Evolutionary conservation across 1,140 invertebrate species (phyloP).

Genomic region (Pogonus chalceus): DNA sequence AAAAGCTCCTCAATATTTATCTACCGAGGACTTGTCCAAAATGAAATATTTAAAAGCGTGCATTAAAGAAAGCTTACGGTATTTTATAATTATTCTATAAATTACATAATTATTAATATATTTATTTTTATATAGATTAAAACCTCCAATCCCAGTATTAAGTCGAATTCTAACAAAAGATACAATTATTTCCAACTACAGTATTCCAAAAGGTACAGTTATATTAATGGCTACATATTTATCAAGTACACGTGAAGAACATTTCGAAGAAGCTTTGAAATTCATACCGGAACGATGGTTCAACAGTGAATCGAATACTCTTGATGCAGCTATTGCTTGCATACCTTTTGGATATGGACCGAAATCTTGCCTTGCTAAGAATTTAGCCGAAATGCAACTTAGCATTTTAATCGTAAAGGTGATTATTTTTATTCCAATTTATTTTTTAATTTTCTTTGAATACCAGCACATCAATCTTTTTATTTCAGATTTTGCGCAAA

Average conservation of each 20-base stretch:
- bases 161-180: constrained; percentile 53
- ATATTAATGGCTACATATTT: constrained; percentile 63
- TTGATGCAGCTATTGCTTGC: constrained; percentile 40
- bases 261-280: constrained; percentile 56
- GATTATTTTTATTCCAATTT: constrained; percentile 13
- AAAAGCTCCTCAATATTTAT: constrained; percentile 29
- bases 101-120: background rate
- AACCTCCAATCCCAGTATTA: constrained; percentile 50
- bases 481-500: constrained; percentile 43
- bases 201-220: constrained; percentile 25
- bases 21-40: constrained; percentile 33
- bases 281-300: constrained; percentile 66
- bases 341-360: constrained; percentile 50
- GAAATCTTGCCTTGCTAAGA: constrained; percentile 47
- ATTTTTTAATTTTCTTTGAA: constrained; percentile 7
- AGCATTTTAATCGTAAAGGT: constrained; percentile 43
- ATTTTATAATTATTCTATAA: constrained; percentile 11
- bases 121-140: constrained; percentile 36
- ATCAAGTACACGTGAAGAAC: constrained; percentile 50
- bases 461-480: constrained; percentile 11
- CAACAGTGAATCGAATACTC: constrained; percentile 26
- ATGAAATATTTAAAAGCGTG: constrained; percentile 55
- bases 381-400: constrained; percentile 46
- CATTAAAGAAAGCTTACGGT: constrained; percentile 55
- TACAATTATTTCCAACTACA: constrained; percentile 48